A percentile compares a stretch with the other conserved stretches of the same genome.
Evolutionary conservation across 2,797 vertebrate species (phyloP).

Genomic region (Tragelaphus eurycerus): DNA sequence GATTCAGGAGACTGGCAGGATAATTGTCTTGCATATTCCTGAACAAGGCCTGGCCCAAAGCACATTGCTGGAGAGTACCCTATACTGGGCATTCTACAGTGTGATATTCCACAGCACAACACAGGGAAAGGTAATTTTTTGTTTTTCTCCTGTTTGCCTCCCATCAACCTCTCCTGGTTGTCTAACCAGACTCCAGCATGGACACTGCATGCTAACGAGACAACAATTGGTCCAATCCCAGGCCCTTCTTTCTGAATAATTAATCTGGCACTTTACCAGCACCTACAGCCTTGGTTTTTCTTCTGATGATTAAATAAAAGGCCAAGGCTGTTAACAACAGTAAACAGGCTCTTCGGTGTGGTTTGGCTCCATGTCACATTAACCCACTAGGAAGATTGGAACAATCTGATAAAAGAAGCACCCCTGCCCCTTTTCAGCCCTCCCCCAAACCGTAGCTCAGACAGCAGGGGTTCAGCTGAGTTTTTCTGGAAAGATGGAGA

Average conservation of each 20-base stretch:
- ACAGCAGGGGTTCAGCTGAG: slow-evolving; percentile 62
- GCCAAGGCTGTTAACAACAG: slow-evolving; percentile 59
- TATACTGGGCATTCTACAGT: background rate
- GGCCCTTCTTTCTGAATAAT: slow-evolving; percentile 71
- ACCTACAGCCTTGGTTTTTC: slow-evolving; percentile 50
- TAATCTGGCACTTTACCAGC: slow-evolving; percentile 73
- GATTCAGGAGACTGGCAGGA: background rate
- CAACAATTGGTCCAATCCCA: slow-evolving; percentile 51
- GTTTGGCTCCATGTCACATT: slow-evolving; percentile 63
- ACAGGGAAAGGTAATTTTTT: background rate
- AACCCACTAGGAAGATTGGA: slow-evolving; percentile 21
- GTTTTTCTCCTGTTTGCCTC: background rate
- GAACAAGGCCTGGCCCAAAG: background rate
- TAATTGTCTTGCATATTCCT: background rate
- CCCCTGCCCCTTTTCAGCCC: background rate
- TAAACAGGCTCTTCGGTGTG: slow-evolving; percentile 59
- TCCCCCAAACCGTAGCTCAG: background rate
- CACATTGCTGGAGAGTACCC: background rate
- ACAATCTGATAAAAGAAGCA: slow-evolving; percentile 27
- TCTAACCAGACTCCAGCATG: slow-evolving; percentile 21
- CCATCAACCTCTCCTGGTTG: slow-evolving; percentile 9
- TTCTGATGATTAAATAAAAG: slow-evolving; percentile 74
- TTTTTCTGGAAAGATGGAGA: slow-evolving; percentile 39
- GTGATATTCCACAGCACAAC: background rate
- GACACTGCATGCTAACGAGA: slow-evolving; percentile 58